A percentile compares a stretch with the other conserved stretches of the same genome.
These are phyloP conservation scores for Euspilapteryx auroguttella DNA, from an alignment of 2,888 invertebrate species.

Conservation along the genomic window DNA sequence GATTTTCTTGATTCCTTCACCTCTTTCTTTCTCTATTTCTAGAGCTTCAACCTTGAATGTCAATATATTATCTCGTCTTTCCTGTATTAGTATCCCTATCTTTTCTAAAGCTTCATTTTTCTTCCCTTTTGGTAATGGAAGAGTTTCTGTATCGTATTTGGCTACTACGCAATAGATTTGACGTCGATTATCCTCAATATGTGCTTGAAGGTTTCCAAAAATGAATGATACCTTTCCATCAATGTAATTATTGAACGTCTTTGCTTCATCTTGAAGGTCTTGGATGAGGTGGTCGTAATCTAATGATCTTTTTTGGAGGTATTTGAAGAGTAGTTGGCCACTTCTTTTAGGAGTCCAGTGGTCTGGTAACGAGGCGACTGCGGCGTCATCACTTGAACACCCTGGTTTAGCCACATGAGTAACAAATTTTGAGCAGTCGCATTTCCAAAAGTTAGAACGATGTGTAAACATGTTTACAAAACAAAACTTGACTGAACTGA, in stretches of 20 bases:
- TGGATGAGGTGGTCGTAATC: constrained; percentile 17
- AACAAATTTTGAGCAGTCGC: too few relatives aligned
- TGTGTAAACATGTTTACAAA: too few relatives aligned
- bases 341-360: constrained; percentile 25
- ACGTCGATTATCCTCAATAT: constrained; percentile 23
- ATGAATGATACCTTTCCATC: constrained; percentile 22
- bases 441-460: too few relatives aligned
- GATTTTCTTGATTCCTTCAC: constrained; percentile 22
- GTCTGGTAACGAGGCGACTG: constrained; percentile 29
- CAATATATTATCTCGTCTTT: constrained; percentile 17
- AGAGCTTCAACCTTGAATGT: constrained; percentile 24
- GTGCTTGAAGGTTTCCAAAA: constrained; percentile 19
- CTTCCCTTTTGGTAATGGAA: constrained; percentile 10
- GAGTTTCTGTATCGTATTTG: constrained; percentile 8
- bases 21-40: constrained; percentile 26
- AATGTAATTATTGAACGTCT: constrained; percentile 18
- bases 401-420: too few relatives aligned
- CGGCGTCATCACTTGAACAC: constrained; percentile 26
- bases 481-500: too few relatives aligned
- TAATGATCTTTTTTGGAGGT: constrained; percentile 22
- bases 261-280: constrained; percentile 16
- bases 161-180: constrained; percentile 23
- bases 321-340: constrained; percentile 26
- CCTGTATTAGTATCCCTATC: constrained; percentile 14
- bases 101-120: constrained; percentile 17